phyloP scores from a whole-genome alignment of 2,113 vertebrate species.

The Nematolebias whitei region DNA sequence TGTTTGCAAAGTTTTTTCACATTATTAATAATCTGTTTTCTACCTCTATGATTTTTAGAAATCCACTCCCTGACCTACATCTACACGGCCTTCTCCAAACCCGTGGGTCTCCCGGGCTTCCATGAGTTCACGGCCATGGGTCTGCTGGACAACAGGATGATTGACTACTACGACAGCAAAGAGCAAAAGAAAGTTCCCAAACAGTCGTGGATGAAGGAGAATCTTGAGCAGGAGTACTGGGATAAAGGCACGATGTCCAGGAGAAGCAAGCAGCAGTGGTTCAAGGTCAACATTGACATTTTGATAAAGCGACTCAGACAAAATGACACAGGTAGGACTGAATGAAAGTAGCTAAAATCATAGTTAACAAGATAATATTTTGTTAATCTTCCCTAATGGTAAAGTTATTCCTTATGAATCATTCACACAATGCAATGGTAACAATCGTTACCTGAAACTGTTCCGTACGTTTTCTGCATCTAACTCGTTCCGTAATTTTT shows the following conservation, averaged over 20 bases:
- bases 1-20: too few species aligned
- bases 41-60: conserved; percentile 37
- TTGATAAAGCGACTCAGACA: conserved; percentile 51
- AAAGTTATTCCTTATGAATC: background rate
- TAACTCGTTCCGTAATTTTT: too few species aligned
- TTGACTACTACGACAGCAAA: conserved; percentile 73
- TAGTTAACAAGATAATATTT: background rate
- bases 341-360: background rate
- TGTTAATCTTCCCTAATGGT: background rate
- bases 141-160: conserved; percentile 56
- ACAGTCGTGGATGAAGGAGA: conserved; percentile 61
- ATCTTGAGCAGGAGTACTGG: conserved; percentile 49
- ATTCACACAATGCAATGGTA: too few species aligned
- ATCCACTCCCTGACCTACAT: conserved; percentile 67
- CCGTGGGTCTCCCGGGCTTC: background rate
- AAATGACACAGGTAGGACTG: conserved; percentile 41
- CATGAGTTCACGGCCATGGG: conserved; percentile 74
- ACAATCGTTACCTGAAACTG: too few species aligned
- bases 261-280: conserved; percentile 72
- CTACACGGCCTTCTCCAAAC: conserved; percentile 69
- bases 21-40: background rate
- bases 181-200: conserved; percentile 20
- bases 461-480: too few species aligned
- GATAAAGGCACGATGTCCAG: conserved; percentile 61
- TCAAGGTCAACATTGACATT: conserved; percentile 72